Evolutionary conservation across 2,888 invertebrate genomes (phyloP).

Genomic region (Steinernema hermaphroditum): DNA sequence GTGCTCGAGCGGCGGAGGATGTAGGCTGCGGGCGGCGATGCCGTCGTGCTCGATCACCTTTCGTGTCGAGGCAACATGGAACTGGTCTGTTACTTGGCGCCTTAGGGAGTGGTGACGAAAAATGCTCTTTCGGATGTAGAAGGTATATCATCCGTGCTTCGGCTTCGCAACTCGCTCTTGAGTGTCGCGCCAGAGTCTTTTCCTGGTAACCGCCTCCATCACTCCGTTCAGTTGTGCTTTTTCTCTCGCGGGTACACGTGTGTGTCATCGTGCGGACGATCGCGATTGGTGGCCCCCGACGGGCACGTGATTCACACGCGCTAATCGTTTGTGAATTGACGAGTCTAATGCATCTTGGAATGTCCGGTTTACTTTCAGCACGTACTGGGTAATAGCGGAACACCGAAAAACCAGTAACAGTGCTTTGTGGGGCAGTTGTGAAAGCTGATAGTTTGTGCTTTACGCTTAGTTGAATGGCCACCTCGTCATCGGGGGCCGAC

Average conservation of each 20-base stretch:
- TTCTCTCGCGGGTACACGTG: not conserved
- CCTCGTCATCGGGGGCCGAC: conserved; percentile 31
- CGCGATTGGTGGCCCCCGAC: not conserved
- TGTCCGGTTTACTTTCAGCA: conserved; percentile 7
- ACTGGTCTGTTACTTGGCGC: conserved; percentile 24
- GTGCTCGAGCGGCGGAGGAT: conserved; percentile 14
- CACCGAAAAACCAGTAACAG: conserved; percentile 23
- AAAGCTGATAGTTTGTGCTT: conserved; percentile 31
- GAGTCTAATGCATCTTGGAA: not conserved
- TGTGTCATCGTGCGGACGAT: not conserved
- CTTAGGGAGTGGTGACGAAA: conserved; percentile 3
- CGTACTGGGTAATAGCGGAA: conserved; percentile 28
- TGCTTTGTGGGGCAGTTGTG: conserved; percentile 28
- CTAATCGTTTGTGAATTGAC: not conserved
- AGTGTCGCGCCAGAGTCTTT: not conserved
- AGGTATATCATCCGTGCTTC: not conserved
- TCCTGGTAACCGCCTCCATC: not conserved
- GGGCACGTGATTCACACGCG: not conserved
- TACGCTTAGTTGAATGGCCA: conserved; percentile 29
- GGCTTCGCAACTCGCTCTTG: not conserved
- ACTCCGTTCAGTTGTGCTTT: too few relatives aligned
- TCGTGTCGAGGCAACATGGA: conserved; percentile 27
- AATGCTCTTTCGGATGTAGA: not conserved
- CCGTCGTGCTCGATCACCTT: conserved; percentile 29
- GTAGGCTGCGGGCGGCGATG: conserved; percentile 29